Evolutionary conservation across 2,888 invertebrate species (phyloP).

Genomic region (Cyaniris semiargus): DNA sequence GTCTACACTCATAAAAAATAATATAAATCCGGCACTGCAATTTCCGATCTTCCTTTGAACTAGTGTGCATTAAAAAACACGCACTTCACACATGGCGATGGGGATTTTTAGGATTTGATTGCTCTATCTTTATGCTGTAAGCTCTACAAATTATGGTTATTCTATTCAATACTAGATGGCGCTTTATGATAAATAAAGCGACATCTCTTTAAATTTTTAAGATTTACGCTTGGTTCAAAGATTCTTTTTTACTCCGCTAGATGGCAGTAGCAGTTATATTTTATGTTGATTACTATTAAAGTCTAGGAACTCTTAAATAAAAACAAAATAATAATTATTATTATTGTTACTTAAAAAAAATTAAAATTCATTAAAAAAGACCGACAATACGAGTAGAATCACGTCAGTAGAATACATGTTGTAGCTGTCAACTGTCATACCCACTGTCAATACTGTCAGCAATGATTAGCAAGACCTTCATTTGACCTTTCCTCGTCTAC

Average conservation of each 20-base stretch:
- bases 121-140: neutral
- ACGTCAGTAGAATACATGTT: neutral
- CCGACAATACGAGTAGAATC: neutral
- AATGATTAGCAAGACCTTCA: slow-evolving; percentile 61
- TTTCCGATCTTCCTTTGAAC: too few species aligned
- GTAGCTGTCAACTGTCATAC: neutral
- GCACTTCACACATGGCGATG: too few species aligned
- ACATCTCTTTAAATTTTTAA: neutral
- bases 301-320: too few species aligned
- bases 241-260: neutral
- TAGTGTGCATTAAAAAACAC: too few species aligned
- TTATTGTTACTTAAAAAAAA: neutral
- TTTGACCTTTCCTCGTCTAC: slow-evolving; percentile 74
- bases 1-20: too few species aligned
- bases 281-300: neutral
- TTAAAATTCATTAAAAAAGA: neutral
- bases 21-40: too few species aligned
- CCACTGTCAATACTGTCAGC: neutral
- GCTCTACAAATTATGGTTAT: neutral
- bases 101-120: too few species aligned
- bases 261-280: neutral
- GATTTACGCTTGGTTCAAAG: neutral
- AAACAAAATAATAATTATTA: neutral
- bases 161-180: slow-evolving; percentile 1
- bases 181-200: neutral